Base-by-base conservation (phyloP, 1,140 invertebrate genomes). In the Metopolophium dirhodum region DNA sequence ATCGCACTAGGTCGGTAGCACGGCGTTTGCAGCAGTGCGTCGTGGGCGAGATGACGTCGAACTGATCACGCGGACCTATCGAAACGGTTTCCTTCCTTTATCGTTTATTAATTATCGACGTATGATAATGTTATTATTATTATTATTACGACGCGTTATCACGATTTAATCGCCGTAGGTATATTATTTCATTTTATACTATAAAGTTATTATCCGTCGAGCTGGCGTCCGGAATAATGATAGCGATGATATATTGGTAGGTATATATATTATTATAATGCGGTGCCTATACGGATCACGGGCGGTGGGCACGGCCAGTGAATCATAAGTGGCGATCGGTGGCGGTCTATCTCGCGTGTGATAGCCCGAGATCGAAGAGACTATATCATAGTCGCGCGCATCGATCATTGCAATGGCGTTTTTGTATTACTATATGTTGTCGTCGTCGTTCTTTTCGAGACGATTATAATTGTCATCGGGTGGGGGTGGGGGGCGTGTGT, bases 311-410 rank as follows among this genome's bases (percentile, higher is more conserved):
- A n/a, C 61, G 61, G 61, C n/a, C 61, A n/a, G 61, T 77, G 61
- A 77, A 77, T n/a, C 61, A n/a, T 77, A n/a, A 77, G 61, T 77
- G 61, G 61, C 61, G 30, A 77, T 77, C 61, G 61, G 61, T 77
- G 61, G 30, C 61, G 61, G 61, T 77, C 61, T 77, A n/a, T n/a
- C 61, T 7, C 30, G 14, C 30, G 18, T 77, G 30, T 77, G 30
- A 20, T 30, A 77, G 61, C 30, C 23, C 30, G 18, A 4, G 61
- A 77, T 77, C 61, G 61, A 68, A 68, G 3, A 30, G 61, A 30
- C 61, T 68, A n/a, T 68, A 68, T 26, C 8, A 68, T 68, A 68
- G 61, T 68, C 61, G 61, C 61, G 61, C 61, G 61, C 61, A 68
- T 68, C 61, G 61, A 77, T 77, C 61, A 77, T 77, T n/a, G 61